Evolutionary conservation across 2,888 invertebrate genomes (phyloP).

Genomic region (Strigamia transsilvanica): DNA sequence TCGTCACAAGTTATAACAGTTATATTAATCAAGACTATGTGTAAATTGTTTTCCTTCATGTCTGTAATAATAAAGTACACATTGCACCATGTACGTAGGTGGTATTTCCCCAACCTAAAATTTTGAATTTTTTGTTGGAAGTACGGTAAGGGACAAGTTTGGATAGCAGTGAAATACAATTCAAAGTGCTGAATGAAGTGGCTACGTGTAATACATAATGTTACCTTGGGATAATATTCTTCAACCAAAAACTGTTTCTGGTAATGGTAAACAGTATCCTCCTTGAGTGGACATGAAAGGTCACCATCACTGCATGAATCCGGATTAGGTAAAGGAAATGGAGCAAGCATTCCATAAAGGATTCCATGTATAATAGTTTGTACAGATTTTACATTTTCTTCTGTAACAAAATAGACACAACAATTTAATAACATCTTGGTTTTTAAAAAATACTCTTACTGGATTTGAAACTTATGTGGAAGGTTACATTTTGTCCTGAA

Average conservation of each 20-base stretch:
- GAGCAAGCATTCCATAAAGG: neutral
- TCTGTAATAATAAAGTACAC: no score
- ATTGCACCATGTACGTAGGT: no score
- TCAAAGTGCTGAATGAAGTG: no score
- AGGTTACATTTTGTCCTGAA: slow-evolving; percentile 2
- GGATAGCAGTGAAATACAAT: no score
- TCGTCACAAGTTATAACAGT: no score
- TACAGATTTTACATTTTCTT: neutral
- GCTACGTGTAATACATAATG: no score
- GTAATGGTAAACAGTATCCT: neutral
- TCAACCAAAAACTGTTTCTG: neutral
- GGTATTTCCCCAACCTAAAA: no score
- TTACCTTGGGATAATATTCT: neutral
- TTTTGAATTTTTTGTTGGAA: no score
- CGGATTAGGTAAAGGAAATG: slow-evolving; percentile 1
- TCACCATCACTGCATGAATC: neutral
- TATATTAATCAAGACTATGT: no score
- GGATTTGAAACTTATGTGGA: neutral
- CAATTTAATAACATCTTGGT: neutral
- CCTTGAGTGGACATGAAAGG: neutral
- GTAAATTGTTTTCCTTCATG: no score
- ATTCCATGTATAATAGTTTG: neutral
- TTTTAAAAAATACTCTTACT: neutral
- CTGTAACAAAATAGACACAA: neutral
- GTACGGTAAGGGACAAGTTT: no score